Evolutionary conservation across 2,888 invertebrate genomes (phyloP).

Genomic region (Aleiodes alternator): DNA sequence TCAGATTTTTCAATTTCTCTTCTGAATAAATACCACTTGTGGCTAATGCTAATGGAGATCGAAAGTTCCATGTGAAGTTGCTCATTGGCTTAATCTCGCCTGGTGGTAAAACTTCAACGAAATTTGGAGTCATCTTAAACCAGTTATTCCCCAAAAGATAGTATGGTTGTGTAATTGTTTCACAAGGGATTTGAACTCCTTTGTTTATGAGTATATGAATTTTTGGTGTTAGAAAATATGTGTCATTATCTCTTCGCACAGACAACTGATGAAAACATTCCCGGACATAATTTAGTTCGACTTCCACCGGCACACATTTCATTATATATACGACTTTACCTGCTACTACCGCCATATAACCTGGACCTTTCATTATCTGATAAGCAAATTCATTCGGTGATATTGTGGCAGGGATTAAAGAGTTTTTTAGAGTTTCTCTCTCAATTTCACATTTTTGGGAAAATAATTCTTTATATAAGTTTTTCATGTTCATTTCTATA

Average conservation of each 20-base stretch:
- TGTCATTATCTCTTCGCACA: constrained; percentile 14
- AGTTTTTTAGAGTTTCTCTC: constrained; percentile 55
- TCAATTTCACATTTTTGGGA: constrained; percentile 27
- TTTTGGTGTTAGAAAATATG: constrained; percentile 53
- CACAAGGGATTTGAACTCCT: constrained; percentile 48
- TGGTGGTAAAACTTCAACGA: constrained; percentile 37
- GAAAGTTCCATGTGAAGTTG: constrained; percentile 52
- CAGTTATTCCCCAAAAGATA: constrained; percentile 50
- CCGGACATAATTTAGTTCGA: constrained; percentile 50
- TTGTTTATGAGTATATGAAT: constrained; percentile 54
- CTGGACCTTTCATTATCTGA: no score
- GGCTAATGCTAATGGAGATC: constrained; percentile 42
- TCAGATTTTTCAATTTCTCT: constrained; percentile 42
- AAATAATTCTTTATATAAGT: no score
- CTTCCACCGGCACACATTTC: constrained; percentile 37
- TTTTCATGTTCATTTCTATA: neutral
- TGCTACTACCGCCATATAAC: constrained; percentile 52
- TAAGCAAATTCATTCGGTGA: no score
- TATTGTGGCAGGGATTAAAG: constrained; percentile 46
- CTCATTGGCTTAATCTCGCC: constrained; percentile 43
- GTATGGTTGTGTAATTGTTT: constrained; percentile 39
- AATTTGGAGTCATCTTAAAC: constrained; percentile 49
- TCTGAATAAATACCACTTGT: constrained; percentile 50
- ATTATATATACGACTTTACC: constrained; percentile 33
- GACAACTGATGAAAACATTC: constrained; percentile 52